Base-by-base conservation (phyloP, 1,140 invertebrate species). In the Parasteatoda tepidariorum region DNA sequence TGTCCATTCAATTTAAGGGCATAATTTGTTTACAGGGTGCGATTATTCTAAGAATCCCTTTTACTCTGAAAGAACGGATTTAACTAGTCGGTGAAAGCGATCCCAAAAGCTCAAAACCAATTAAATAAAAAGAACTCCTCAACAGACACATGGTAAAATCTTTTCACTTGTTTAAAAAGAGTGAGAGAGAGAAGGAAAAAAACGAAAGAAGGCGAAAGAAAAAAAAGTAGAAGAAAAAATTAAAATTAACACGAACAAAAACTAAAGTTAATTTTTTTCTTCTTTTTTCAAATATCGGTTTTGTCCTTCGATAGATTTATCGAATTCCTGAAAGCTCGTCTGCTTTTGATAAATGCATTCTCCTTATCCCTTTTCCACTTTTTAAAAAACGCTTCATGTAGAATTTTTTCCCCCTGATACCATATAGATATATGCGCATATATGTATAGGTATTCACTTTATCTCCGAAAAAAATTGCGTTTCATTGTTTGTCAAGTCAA, bases 401-500 rank as follows among this genome's bases (percentile, higher is more conserved):
- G 11, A 6, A n/a, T 78, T 64, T 31, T 48, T 67, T 66, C 26
- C 71, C 30, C 33, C 33, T 28, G 41, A 48, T 26, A 24, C 24
- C 48, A 13, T 34, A 26, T n/a, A 22, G 57, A 62, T 61, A 57
- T 55, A 75, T 62, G 34, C 57, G 59, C 59, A 55, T 75, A 48
- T 31, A 13, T 57, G 73, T 62, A 26, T 13, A 33, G 33, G 15
- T 48, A 48, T 59, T 57, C 48, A 24, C 31, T n/a, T 75, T 75
- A 75, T 75, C 73, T 75, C 61, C n/a, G 31, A 18, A 24, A 59
- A 59, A 59, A 41, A 68, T 7, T 54, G n/a, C 41, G 18, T 26
- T 68, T 68, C 76, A 79, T 79, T 79, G 76, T 79, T 79, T 79
- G 76, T 79, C 76, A 68, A 78, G 74, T 68, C 76, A 59, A 79